These are phyloP conservation scores for Sussaba pulchella DNA, from an alignment of 2,888 invertebrate genomes.

Conservation along the genomic window DNA sequence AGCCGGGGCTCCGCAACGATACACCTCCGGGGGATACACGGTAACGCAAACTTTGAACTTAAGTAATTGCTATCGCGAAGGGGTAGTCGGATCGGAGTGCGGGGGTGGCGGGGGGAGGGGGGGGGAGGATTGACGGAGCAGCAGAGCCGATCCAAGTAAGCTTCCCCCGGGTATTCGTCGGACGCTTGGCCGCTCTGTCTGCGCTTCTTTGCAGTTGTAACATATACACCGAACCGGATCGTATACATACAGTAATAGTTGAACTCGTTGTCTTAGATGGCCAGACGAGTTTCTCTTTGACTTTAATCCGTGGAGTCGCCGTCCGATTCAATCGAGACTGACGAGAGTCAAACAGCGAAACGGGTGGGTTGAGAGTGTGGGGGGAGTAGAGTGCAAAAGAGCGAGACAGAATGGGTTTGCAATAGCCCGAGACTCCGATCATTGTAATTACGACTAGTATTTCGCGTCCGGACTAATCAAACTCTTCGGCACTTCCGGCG, in stretches of 20 bases:
- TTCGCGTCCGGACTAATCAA: slow-evolving; percentile 53
- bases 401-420: slow-evolving; percentile 1
- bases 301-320: slow-evolving; percentile 59
- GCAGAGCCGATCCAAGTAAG: slow-evolving; percentile 59
- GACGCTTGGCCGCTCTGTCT: slow-evolving; percentile 51
- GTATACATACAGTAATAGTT: not conserved
- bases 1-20: slow-evolving; percentile 29
- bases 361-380: not conserved
- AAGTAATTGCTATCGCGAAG: slow-evolving; percentile 72
- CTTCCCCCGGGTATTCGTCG: slow-evolving; percentile 58
- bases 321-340: slow-evolving; percentile 58
- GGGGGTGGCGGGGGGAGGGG: not conserved
- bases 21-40: slow-evolving; percentile 54
- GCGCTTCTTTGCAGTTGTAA: slow-evolving; percentile 45
- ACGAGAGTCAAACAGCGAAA: slow-evolving; percentile 18
- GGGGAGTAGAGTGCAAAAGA: not conserved
- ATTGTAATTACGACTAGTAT: slow-evolving; percentile 61
- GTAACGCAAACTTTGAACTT: slow-evolving; percentile 72
- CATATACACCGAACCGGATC: not conserved
- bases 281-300: slow-evolving; percentile 60
- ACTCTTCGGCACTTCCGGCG: slow-evolving; percentile 49
- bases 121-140: not conserved
- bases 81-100: slow-evolving; percentile 5
- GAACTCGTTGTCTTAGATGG: slow-evolving; percentile 51
- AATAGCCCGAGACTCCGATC: slow-evolving; percentile 51